Percentiles rank a stretch among this genome's conserved stretches.
Evolutionary conservation across 2,113 vertebrate species (phyloP).

Genomic region (Tor tambroides): DNA sequence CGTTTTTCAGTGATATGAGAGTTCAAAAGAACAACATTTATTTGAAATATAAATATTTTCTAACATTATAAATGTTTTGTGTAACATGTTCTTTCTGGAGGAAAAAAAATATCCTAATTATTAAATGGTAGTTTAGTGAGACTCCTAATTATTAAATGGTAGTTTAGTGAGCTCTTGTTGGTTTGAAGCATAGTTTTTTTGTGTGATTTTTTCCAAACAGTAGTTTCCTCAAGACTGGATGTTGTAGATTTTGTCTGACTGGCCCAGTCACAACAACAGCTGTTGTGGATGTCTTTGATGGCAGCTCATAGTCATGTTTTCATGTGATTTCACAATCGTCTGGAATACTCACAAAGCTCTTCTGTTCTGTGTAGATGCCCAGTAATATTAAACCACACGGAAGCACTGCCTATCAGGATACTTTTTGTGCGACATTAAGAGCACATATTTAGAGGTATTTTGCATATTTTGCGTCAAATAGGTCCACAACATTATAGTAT

Average conservation of each 20-base stretch:
- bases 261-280: neutral
- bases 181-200: neutral
- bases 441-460: no score
- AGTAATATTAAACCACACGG: neutral
- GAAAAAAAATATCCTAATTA: neutral
- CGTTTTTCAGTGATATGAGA: no score
- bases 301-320: neutral
- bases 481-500: neutral
- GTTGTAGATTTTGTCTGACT: neutral
- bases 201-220: no score
- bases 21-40: no score
- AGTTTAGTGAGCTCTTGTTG: neutral
- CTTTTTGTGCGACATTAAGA: neutral
- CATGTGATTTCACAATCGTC: neutral
- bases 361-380: neutral
- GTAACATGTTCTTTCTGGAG: no score
- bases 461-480: no score
- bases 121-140: no score
- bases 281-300: neutral
- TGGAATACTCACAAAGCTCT: neutral
- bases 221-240: neutral
- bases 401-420: neutral
- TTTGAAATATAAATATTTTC: no score
- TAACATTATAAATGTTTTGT: no score
- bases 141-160: neutral